Base-by-base conservation (phyloP, 1,140 invertebrate species). In the Melanaphis sacchari region DNA sequence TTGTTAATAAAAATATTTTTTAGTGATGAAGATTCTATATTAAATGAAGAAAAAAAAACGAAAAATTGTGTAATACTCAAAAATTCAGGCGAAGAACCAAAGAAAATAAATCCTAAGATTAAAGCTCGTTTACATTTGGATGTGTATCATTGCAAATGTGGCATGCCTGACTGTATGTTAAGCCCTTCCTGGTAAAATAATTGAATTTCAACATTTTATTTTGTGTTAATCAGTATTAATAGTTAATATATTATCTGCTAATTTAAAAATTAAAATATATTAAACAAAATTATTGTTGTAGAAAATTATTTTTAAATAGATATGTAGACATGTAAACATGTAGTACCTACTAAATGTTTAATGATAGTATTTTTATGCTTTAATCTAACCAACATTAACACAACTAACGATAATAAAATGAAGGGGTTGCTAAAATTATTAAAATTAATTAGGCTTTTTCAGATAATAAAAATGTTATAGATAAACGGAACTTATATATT, bases 71-170 rank as follows among this genome's bases (percentile, higher is more conserved):
- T 40, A 49, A 22, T 88, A 90, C n/a, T 1, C 0, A n/a, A 31
- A 21, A 40, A 91, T 11, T 46, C 2, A 82, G 90, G n/a, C 1
- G 66, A 82, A 41, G 66, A 91, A 49, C 66, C 90, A 18, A 43
- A 43, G 22, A 82, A 82, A 82, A 36, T 82, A 15, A 81, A 81
- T 38, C 76, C 90, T 22, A 91, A 91, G 66, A 91, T 91, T 26
- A 82, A 49, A 38, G 89, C 89, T 43, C 36, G 31, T 31, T 82
- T 91, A 36, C 66, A 82, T 82, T 82, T 91, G 21, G 66, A 26
- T 82, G 41, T 82, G 11, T 41, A 90, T n/a, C 7, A 18, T 8
- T 82, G 66, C 43, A 46, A 82, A 81, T 91, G 66, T 22, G 43
- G 21, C 2, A n/a, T 26, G 15, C n/a, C 43, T 49, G 36, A 11